Evolutionary conservation across 2,113 vertebrate genomes (phyloP).

Genomic region (Crypturellus undulatus): DNA sequence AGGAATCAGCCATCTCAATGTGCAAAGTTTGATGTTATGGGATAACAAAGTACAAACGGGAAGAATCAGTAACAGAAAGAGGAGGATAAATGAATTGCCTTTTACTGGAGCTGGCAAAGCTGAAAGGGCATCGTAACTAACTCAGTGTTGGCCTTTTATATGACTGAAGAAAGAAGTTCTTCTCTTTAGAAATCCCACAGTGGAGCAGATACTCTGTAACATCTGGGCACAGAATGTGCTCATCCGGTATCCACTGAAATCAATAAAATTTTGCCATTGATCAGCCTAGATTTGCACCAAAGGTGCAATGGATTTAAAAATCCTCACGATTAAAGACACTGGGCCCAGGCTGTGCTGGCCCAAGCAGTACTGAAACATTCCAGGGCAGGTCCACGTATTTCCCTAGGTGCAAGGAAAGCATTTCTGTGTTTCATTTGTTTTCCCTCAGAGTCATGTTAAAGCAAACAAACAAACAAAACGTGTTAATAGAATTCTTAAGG

Average conservation of each 20-base stretch:
- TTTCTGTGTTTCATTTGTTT: conserved; percentile 19
- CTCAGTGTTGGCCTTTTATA: neutral
- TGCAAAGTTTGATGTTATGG: neutral
- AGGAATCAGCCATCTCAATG: neutral
- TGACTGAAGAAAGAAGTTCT: neutral
- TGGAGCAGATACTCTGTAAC: neutral
- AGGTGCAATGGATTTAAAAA: conserved; percentile 10
- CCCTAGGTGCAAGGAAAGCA: neutral
- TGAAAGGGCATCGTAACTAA: neutral
- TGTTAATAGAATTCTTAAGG: neutral
- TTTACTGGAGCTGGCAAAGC: neutral
- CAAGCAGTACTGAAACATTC: neutral
- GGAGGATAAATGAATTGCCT: neutral
- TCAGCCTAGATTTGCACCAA: conserved; percentile 2
- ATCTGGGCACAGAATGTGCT: neutral
- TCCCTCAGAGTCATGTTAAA: neutral
- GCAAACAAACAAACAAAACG: too few species aligned
- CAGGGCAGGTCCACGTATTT: neutral
- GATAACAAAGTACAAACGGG: neutral
- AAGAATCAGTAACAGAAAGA: neutral
- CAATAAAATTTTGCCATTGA: neutral
- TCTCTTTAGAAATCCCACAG: neutral
- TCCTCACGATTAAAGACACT: neutral
- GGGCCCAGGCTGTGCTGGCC: neutral
- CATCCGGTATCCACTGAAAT: neutral